Percentiles rank a stretch among this genome's conserved stretches.
phyloP scores from a whole-genome alignment of 2,888 invertebrate genomes.

The Cepaea hortensis region DNA sequence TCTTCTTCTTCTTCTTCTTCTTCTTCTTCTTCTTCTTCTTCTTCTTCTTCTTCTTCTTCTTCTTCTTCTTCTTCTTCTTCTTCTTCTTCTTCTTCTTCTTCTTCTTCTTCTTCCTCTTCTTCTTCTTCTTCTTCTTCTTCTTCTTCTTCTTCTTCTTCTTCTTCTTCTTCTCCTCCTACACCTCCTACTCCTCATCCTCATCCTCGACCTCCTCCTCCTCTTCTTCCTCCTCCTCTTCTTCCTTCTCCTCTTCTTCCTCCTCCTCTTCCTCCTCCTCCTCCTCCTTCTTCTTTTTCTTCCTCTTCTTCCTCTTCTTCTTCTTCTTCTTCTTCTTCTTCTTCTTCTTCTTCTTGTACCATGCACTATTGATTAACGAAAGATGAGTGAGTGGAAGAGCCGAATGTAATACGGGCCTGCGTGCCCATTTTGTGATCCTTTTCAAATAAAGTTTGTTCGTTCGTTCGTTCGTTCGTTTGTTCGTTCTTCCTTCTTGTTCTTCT shows the following conservation, averaged over 20 bases:
- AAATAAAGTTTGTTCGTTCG: no score
- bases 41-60: background rate
- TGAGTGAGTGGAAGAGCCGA: no score
- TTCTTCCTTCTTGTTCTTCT: background rate
- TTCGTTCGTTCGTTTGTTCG: no score
- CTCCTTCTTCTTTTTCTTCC: slow-evolving; percentile 20
- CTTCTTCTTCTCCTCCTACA: background rate
- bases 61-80: background rate
- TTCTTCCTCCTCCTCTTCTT: background rate
- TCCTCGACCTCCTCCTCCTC: background rate
- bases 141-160: background rate
- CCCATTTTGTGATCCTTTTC: no score
- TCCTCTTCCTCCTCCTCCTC: background rate
- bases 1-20: slow-evolving; percentile 2
- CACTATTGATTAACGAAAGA: no score
- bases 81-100: background rate
- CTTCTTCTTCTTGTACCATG: background rate
- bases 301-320: slow-evolving; percentile 4
- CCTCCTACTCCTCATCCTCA: background rate
- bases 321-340: slow-evolving; percentile 6
- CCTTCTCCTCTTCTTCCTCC: background rate
- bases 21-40: slow-evolving; percentile 2
- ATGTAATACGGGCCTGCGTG: no score
- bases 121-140: background rate
- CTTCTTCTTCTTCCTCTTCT: background rate